phyloP scores from a whole-genome alignment of 2,888 invertebrate species.

The Galerucella pusilla region DNA sequence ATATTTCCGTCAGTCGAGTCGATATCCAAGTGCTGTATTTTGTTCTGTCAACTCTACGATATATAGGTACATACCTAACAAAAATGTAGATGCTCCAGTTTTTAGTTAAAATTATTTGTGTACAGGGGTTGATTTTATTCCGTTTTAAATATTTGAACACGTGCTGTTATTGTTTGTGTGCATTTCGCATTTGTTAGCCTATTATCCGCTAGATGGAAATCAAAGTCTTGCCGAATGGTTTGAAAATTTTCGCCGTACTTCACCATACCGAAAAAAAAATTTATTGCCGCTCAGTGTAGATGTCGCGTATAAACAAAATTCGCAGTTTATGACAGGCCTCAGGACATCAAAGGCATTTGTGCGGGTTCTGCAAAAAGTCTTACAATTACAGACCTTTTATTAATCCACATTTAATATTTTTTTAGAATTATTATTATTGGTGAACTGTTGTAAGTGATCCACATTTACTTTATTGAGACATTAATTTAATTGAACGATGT shows the following conservation, averaged over 20 bases:
- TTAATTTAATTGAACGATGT: constrained; percentile 64
- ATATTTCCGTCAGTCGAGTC: constrained; percentile 36
- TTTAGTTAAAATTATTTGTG: not conserved
- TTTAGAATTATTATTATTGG: not conserved
- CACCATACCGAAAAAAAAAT: constrained; percentile 5
- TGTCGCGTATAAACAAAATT: constrained; percentile 50
- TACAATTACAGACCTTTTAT: constrained; percentile 33
- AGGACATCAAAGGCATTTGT: constrained; percentile 44
- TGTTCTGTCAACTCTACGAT: constrained; percentile 6
- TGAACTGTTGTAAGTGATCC: constrained; percentile 8
- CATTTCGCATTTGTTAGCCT: constrained; percentile 9
- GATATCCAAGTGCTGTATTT: constrained; percentile 25
- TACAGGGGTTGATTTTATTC: constrained; percentile 6
- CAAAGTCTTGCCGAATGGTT: constrained; percentile 1
- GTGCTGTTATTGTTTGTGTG: not conserved
- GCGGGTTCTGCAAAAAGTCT: constrained; percentile 47
- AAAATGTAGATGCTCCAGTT: not conserved
- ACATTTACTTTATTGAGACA: constrained; percentile 30
- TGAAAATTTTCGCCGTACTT: not conserved
- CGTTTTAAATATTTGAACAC: not conserved
- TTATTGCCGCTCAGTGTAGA: constrained; percentile 41
- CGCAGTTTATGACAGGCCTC: constrained; percentile 49
- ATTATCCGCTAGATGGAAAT: constrained; percentile 34
- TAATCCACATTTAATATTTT: constrained; percentile 20
- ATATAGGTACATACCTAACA: not conserved